Base-by-base conservation (phyloP, 2,113 vertebrate species). In the Piaya cayana region DNA sequence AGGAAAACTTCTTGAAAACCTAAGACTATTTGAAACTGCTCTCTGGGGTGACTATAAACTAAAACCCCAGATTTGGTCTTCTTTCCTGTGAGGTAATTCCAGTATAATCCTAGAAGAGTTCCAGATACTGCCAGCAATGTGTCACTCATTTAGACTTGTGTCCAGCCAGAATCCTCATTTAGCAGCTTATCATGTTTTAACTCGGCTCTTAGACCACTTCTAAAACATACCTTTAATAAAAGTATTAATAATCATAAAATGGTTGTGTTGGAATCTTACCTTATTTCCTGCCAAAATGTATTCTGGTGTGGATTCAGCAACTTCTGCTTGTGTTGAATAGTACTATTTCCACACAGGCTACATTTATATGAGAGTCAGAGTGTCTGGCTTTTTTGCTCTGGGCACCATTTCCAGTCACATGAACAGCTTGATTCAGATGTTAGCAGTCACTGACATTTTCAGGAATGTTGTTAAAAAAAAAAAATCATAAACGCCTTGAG, bases 321-420 rank as follows among this genome's bases (percentile, higher is more conserved):
- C 71, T 87, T 91, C 67, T 77, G 3, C 59, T 82, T 74, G 45
- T 47, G 50, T 36, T 77, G 37, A 23, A 37, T 29, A 82, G 78
- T 82, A 91, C 80, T 36, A 67, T 65, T 88, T 95, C 45, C 75
- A 80, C 72, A 32, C 63, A 77, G 92, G 67, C 85, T 50, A 45
- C 25, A 90, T 75, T 97, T 94, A 93, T 64, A 55, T 0, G 4
- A 89, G 93, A 92, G 92, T 85, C 94, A 90, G 82, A 49, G 60
- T 63, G 96, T 96, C 96, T 95, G 94, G 67, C 78, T 91, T 95
- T 93, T 96, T 96, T 83, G 94, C 96, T 95, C 82, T 95, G 90
- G 96, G 94, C 95, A 96, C 63, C 87, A 90, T 95, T 96, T 96
- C 93, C 93, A 95, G 94, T 96, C 96, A 96, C 94, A 93, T 96